A percentile compares a stretch with the other conserved stretches of the same genome.
Conservation (phyloP, 1,140 invertebrate species). For the Rhopalosiphum padi region DNA sequence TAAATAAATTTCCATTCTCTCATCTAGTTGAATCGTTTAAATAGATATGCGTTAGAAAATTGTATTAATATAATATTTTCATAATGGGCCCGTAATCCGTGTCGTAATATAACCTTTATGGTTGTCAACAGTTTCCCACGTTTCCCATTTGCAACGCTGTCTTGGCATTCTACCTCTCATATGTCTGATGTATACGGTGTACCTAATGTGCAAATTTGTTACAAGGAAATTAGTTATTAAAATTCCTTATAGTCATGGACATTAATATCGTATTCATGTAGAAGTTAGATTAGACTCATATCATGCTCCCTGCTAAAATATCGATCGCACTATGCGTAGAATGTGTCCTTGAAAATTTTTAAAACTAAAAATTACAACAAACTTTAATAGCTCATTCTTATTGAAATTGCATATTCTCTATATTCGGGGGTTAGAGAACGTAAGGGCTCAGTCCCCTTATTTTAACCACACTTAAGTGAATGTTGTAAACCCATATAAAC, state of each 20-base stretch:
- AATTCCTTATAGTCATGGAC: neutral
- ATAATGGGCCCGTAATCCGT: conserved; percentile 20
- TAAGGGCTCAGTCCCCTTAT: neutral
- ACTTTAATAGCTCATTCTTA: neutral
- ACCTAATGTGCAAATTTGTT: neutral
- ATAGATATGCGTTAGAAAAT: neutral
- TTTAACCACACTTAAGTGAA: neutral
- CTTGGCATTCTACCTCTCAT: neutral
- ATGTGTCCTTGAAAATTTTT: neutral
- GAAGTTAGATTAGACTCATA: neutral
- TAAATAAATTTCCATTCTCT: conserved; percentile 10
- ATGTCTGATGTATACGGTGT: neutral
- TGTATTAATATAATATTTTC: neutral
- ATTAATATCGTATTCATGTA: neutral
- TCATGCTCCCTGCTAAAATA: neutral
- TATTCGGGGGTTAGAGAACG: neutral
- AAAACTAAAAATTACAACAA: neutral
- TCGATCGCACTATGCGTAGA: neutral
- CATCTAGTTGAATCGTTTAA: neutral
- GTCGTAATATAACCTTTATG: conserved; percentile 35
- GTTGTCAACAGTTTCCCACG: conserved; percentile 29
- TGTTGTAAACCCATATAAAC: neutral
- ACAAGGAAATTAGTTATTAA: conserved; percentile 5
- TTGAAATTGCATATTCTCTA: neutral
- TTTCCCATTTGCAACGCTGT: conserved; percentile 1